These are phyloP conservation scores for Chauna torquata DNA, from an alignment of 2,113 vertebrate species.

Conservation along the genomic window DNA sequence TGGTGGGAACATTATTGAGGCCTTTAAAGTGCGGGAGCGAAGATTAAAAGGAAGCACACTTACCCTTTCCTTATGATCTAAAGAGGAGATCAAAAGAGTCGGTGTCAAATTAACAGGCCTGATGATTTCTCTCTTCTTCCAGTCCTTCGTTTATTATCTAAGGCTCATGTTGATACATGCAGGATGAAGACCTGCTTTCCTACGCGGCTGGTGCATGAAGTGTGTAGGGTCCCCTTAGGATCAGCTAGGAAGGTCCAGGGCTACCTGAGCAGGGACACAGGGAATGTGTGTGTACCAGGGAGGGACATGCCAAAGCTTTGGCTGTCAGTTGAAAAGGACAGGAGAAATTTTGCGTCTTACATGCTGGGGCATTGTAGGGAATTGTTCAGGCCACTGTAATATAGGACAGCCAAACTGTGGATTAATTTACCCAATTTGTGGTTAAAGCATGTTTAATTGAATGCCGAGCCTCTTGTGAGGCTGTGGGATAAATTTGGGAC, in stretches of 20 bases:
- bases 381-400: background rate
- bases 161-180: slow-evolving; percentile 35
- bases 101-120: slow-evolving; percentile 74
- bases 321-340: rapidly evolving
- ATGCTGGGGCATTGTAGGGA: rapidly evolving
- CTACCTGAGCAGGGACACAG: background rate
- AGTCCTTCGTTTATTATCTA: slow-evolving; percentile 62
- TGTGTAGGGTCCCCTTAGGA: background rate
- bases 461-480: background rate
- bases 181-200: slow-evolving; percentile 26
- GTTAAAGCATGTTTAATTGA: background rate
- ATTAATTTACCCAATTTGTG: background rate
- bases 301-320: background rate
- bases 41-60: slow-evolving; percentile 83
- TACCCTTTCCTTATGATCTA: slow-evolving; percentile 77
- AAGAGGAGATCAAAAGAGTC: slow-evolving; percentile 80
- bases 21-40: slow-evolving; percentile 81
- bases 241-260: background rate
- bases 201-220: background rate
- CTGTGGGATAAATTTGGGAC: background rate
- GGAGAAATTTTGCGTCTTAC: background rate
- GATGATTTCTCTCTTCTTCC: slow-evolving; percentile 72
- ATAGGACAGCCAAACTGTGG: background rate
- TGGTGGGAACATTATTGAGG: slow-evolving; percentile 81
- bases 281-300: background rate